Conservation (phyloP, 2,113 vertebrate genomes). For the Hemiscyllium ocellatum region DNA sequence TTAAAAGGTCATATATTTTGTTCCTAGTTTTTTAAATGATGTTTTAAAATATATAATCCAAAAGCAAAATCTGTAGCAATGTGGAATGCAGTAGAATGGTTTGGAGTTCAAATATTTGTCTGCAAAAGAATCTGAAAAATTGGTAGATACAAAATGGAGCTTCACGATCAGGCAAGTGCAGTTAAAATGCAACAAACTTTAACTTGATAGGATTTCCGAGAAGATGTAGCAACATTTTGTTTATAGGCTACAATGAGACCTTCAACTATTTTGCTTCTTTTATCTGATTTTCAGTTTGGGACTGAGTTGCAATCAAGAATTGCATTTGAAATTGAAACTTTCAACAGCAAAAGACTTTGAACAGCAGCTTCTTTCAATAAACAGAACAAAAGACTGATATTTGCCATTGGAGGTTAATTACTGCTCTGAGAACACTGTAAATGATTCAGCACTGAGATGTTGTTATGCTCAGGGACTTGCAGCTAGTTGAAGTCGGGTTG, state of each 20-base stretch:
- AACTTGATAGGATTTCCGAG: background rate
- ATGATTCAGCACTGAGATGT: too few relatives aligned
- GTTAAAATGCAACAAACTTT: background rate
- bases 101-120: background rate
- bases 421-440: too few relatives aligned
- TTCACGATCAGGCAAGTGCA: background rate
- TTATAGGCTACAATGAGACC: background rate
- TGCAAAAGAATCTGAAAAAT: background rate
- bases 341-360: too few relatives aligned
- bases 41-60: background rate
- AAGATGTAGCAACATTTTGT: background rate
- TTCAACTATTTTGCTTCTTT: too few relatives aligned
- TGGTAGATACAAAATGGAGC: background rate
- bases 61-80: background rate
- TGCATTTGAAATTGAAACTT: too few relatives aligned
- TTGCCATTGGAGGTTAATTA: too few relatives aligned
- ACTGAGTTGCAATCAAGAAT: too few relatives aligned
- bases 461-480: too few relatives aligned
- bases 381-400: too few relatives aligned
- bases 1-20: background rate
- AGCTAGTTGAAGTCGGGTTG: too few relatives aligned
- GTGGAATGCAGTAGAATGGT: background rate
- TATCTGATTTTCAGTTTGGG: too few relatives aligned
- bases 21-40: background rate
- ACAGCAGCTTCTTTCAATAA: too few relatives aligned